Evolutionary conservation across 2,888 invertebrate species (phyloP).

Genomic region (Ophraella communa): DNA sequence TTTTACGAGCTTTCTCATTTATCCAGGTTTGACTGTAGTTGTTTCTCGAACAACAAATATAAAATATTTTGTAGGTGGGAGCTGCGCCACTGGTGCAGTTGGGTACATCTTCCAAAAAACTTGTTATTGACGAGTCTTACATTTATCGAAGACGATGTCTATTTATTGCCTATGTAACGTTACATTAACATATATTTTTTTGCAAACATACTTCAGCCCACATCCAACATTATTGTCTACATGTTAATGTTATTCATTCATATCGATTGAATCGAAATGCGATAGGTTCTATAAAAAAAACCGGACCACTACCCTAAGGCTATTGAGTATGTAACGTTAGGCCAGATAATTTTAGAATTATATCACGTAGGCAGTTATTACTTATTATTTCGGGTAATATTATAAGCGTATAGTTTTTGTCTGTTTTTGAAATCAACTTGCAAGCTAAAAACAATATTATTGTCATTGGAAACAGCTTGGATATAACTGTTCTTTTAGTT

Average conservation of each 20-base stretch:
- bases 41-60: no score
- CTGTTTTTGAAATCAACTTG: no score
- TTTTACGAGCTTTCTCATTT: no score
- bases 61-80: no score
- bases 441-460: no score
- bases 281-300: neutral
- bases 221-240: conserved; percentile 6
- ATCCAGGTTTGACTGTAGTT: no score
- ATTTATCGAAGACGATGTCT: conserved; percentile 1
- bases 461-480: no score
- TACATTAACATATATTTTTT: conserved; percentile 7
- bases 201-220: neutral
- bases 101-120: neutral
- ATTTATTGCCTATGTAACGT: conserved; percentile 3
- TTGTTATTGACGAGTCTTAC: neutral
- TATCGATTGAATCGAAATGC: neutral
- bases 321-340: neutral
- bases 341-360: neutral
- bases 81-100: neutral
- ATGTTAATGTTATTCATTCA: conserved; percentile 9
- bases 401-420: no score
- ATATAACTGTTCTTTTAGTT: no score
- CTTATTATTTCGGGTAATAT: no score
- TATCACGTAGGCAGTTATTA: no score
- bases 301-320: neutral